These are phyloP conservation scores for Andricus grossulariae DNA, from an alignment of 1,140 invertebrate genomes.

Conservation along the genomic window DNA sequence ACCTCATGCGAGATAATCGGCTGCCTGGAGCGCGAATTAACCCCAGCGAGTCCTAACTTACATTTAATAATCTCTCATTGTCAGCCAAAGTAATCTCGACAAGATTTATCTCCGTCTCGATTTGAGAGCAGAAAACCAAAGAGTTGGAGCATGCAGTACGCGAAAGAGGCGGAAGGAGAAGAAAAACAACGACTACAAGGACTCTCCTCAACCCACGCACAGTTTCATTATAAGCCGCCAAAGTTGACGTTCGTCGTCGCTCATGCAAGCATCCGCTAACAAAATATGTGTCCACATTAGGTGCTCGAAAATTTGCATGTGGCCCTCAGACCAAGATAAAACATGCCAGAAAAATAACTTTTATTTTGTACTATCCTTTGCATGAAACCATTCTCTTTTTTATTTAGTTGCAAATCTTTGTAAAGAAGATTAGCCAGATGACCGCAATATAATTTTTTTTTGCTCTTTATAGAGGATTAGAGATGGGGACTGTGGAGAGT, in stretches of 20 bases:
- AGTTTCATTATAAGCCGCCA: conserved; percentile 26
- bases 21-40: conserved; percentile 2
- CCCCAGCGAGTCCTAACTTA: not conserved
- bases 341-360: no score
- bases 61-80: conserved; percentile 29
- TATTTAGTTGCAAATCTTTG: no score
- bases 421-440: no score
- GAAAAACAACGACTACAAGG: conserved; percentile 24
- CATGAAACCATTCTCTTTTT: no score
- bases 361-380: no score
- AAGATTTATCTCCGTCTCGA: conserved; percentile 20
- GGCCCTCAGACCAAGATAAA: not conserved
- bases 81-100: conserved; percentile 17
- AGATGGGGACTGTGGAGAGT: not conserved
- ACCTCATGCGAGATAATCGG: not conserved
- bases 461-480: not conserved
- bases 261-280: not conserved
- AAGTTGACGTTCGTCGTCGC: conserved; percentile 10
- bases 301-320: not conserved
- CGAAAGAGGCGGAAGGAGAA: conserved; percentile 5
- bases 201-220: conserved; percentile 13
- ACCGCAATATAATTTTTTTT: not conserved
- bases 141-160: not conserved
- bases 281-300: not conserved
- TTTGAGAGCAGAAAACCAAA: conserved; percentile 13